These are phyloP conservation scores for Margaritifera margaritifera DNA, from an alignment of 2,888 invertebrate genomes.

Conservation along the genomic window DNA sequence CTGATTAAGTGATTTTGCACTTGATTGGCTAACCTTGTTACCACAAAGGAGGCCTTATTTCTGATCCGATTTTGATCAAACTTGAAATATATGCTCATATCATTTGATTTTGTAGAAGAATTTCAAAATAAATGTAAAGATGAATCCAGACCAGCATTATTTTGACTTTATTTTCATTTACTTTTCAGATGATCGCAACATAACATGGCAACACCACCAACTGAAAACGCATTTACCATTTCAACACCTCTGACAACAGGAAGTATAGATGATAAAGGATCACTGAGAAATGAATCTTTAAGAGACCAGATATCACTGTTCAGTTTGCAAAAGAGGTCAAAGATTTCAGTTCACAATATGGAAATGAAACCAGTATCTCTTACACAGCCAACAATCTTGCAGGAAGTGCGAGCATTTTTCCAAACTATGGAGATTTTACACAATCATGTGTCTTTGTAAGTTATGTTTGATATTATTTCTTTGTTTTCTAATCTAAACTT, in stretches of 20 bases:
- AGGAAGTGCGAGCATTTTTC: constrained; percentile 85
- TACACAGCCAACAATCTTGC: constrained; percentile 90
- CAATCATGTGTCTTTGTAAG: constrained; percentile 90
- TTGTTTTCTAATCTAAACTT: neutral
- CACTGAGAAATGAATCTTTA: neutral
- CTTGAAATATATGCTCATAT: no score
- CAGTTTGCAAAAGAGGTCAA: constrained; percentile 83
- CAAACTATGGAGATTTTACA: constrained; percentile 93
- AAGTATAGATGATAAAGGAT: neutral
- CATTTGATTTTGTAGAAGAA: no score
- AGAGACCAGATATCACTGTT: constrained; percentile 12
- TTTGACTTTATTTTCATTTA: no score
- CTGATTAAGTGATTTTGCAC: no score
- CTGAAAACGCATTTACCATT: neutral
- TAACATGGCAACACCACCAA: neutral
- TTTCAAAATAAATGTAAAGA: no score
- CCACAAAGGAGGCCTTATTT: no score
- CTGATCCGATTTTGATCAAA: no score
- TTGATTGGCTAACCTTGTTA: no score
- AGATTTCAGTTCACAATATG: constrained; percentile 92
- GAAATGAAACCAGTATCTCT: constrained; percentile 88
- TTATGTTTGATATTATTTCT: constrained; percentile 4
- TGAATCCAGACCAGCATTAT: no score
- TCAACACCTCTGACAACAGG: neutral
- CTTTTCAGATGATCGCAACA: no score